A percentile compares a stretch with the other conserved stretches of the same genome.
phyloP scores from a whole-genome alignment of 2,113 vertebrate species.

The Muscicapa adusta region DNA sequence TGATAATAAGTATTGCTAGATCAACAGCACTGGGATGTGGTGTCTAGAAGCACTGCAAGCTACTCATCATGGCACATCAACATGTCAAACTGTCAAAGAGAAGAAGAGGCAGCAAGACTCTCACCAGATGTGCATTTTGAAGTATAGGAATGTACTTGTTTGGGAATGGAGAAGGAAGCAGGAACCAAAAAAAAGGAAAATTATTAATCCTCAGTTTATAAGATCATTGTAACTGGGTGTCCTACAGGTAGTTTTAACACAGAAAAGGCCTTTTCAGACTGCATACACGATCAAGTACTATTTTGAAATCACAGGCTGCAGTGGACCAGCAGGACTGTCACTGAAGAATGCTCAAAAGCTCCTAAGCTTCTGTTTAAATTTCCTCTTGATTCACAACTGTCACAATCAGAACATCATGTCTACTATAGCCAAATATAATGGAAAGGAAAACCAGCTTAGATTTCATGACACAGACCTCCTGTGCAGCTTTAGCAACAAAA shows the following conservation, averaged over 20 bases:
- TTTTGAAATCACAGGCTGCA: neutral
- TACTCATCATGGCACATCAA: neutral
- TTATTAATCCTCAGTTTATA: neutral
- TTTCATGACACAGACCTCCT: neutral
- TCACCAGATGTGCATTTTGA: neutral
- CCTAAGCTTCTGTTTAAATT: conserved; percentile 29
- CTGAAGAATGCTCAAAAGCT: conserved; percentile 4
- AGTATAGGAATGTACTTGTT: conserved; percentile 21
- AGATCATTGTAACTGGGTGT: neutral
- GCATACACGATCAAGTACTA: neutral
- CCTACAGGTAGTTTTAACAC: neutral
- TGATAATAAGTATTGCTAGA: conserved; percentile 2
- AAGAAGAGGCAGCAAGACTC: neutral
- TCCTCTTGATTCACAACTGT: neutral
- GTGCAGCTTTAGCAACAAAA: neutral
- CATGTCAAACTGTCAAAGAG: neutral
- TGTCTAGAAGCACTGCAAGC: neutral
- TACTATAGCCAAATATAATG: neutral
- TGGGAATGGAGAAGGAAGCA: neutral
- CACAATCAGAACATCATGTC: neutral
- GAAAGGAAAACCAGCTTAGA: neutral
- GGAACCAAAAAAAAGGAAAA: neutral
- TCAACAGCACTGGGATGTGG: conserved; percentile 7
- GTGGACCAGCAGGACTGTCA: conserved; percentile 5
- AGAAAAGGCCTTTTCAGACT: conserved; percentile 14